These are phyloP conservation scores for Gephyroberyx darwinii DNA, from an alignment of 2,797 vertebrate genomes.

Conservation along the genomic window DNA sequence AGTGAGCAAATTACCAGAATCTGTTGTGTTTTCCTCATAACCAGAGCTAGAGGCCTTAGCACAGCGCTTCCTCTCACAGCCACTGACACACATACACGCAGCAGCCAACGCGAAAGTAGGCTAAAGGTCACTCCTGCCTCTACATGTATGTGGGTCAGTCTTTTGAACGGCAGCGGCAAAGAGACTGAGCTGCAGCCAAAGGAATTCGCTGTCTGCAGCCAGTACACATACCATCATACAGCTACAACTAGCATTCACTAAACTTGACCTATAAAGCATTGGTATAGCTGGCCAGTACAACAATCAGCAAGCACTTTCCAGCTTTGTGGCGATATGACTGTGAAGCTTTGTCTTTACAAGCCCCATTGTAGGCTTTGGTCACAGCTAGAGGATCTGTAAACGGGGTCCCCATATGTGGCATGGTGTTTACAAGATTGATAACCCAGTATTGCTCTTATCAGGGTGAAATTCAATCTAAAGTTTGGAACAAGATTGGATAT, in stretches of 20 bases:
- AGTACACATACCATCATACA: background rate
- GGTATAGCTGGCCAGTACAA: background rate
- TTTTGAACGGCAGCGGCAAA: slow-evolving; percentile 64
- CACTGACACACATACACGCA: slow-evolving; percentile 16
- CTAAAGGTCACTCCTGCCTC: slow-evolving; percentile 75
- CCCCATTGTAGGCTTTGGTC: slow-evolving; percentile 23
- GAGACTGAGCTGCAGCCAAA: slow-evolving; percentile 16
- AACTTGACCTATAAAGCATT: background rate
- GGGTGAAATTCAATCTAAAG: no score
- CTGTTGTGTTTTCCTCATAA: slow-evolving; percentile 21
- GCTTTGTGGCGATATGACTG: slow-evolving; percentile 10
- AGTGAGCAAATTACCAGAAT: slow-evolving; percentile 15
- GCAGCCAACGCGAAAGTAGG: slow-evolving; percentile 71
- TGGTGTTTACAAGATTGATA: no score
- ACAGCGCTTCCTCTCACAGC: slow-evolving; percentile 30
- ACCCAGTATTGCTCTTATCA: no score
- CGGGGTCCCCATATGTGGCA: background rate
- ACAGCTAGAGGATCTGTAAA: slow-evolving; percentile 12
- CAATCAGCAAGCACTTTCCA: slow-evolving; percentile 9
- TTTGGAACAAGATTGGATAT: slow-evolving; percentile 27
- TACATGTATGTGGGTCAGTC: slow-evolving; percentile 68
- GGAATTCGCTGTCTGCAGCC: slow-evolving; percentile 13
- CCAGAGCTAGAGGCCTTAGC: slow-evolving; percentile 5
- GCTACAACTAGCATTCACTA: slow-evolving; percentile 14
- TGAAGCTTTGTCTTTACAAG: slow-evolving; percentile 7